Evolutionary conservation across 64 coral and sea anemone species (phyloP).

Genomic region (Porites australiensis): DNA sequence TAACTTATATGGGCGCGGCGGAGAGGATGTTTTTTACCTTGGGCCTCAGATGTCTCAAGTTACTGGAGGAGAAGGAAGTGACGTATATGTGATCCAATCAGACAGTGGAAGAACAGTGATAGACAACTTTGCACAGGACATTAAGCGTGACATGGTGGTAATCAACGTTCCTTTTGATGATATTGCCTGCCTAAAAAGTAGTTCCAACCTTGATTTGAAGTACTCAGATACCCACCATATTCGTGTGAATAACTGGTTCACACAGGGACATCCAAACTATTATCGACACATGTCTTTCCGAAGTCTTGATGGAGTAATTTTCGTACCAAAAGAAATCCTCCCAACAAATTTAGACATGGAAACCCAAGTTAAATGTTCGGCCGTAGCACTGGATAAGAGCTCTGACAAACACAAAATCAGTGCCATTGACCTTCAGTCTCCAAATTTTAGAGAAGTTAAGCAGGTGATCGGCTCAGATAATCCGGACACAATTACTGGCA

Average conservation of each 20-base stretch:
- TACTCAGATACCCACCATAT: constrained; percentile 40
- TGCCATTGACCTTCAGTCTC: not conserved
- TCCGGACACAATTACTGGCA: constrained; percentile 27
- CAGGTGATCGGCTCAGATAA: constrained; percentile 2
- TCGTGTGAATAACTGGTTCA: constrained; percentile 59
- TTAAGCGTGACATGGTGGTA: constrained; percentile 17
- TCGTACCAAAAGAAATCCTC: constrained; percentile 9
- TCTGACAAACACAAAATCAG: constrained; percentile 21
- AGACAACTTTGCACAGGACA: constrained; percentile 48
- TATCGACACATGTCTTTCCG: constrained; percentile 52
- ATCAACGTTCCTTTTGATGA: constrained; percentile 46
- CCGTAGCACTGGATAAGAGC: constrained; percentile 39
- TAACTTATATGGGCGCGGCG: constrained; percentile 48
- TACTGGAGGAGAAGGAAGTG: constrained; percentile 29
- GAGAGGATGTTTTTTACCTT: constrained; percentile 51
- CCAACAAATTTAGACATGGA: not conserved
- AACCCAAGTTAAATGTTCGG: not conserved
- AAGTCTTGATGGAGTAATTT: constrained; percentile 46
- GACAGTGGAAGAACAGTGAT: constrained; percentile 43
- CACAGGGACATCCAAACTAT: constrained; percentile 19
- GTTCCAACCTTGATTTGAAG: not conserved
- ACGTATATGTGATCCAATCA: constrained; percentile 39
- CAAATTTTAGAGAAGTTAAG: constrained; percentile 1
- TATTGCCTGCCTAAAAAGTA: not conserved
- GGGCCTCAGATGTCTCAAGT: constrained; percentile 45